Conservation (phyloP, 2,888 invertebrate genomes). For the Endomychus coccineus region DNA sequence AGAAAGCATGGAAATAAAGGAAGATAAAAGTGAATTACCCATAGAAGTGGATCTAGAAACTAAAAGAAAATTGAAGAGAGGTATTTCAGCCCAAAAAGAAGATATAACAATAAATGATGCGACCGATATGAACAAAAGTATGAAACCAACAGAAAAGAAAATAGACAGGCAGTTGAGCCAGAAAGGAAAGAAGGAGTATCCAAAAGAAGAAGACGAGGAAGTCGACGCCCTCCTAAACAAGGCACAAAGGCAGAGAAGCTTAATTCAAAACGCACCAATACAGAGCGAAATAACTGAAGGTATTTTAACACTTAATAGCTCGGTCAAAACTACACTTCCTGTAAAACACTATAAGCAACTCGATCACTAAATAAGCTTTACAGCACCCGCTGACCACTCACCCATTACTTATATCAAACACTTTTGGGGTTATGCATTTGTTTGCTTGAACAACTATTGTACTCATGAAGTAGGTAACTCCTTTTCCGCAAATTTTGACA, state of each 20-base stretch:
- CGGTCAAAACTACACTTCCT: neutral
- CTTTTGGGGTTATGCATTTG: too few relatives aligned
- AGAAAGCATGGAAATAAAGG: conserved; percentile 3
- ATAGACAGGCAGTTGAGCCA: too few relatives aligned
- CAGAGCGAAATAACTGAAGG: conserved; percentile 6
- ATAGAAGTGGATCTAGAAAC: neutral
- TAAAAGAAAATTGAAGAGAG: conserved; percentile 21
- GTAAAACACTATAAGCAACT: too few relatives aligned
- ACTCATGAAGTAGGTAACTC: too few relatives aligned
- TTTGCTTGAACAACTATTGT: too few relatives aligned
- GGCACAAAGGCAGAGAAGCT: conserved; percentile 61
- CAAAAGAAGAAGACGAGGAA: conserved; percentile 50
- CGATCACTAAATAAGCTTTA: too few relatives aligned
- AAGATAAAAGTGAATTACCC: neutral
- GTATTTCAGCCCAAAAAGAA: conserved; percentile 30
- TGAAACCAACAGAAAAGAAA: too few relatives aligned
- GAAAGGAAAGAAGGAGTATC: too few relatives aligned
- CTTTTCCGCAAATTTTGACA: too few relatives aligned
- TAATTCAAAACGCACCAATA: conserved; percentile 52
- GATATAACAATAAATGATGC: conserved; percentile 30
- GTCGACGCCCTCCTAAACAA: conserved; percentile 57
- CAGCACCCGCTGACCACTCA: too few relatives aligned
- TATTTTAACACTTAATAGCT: conserved; percentile 4
- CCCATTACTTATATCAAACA: too few relatives aligned
- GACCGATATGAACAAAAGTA: too few relatives aligned